Conservation (phyloP, 2,888 invertebrate genomes). For the Steinernema hermaphroditum region DNA sequence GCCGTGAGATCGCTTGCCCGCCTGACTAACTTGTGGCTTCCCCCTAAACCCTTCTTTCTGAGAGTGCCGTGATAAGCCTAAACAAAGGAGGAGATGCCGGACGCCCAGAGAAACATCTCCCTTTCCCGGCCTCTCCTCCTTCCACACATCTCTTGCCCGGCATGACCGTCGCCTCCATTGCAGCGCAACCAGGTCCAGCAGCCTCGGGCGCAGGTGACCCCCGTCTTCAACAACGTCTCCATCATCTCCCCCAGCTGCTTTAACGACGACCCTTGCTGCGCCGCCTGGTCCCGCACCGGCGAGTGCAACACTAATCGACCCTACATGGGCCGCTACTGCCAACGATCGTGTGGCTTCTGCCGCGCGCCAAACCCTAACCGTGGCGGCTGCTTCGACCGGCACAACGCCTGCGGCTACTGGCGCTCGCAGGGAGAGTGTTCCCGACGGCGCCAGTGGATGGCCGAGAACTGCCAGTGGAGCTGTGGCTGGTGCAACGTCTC, state of each 20-base stretch:
- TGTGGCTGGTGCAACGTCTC: slow-evolving; percentile 63
- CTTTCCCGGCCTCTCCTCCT: too few species aligned
- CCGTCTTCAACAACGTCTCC: slow-evolving; percentile 3
- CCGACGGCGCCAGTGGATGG: slow-evolving; percentile 61
- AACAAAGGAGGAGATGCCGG: too few species aligned
- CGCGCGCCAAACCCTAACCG: slow-evolving; percentile 39
- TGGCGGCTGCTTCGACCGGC: slow-evolving; percentile 62
- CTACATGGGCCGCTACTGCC: slow-evolving; percentile 62
- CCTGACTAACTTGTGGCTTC: slow-evolving; percentile 7
- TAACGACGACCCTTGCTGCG: slow-evolving; percentile 65
- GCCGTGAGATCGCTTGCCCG: neutral
- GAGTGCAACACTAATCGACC: slow-evolving; percentile 57
- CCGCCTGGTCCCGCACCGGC: slow-evolving; percentile 52
- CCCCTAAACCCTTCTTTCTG: too few species aligned
- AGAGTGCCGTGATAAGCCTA: too few species aligned
- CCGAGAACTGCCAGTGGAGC: slow-evolving; percentile 46
- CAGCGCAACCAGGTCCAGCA: slow-evolving; percentile 12
- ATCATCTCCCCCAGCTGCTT: slow-evolving; percentile 47
- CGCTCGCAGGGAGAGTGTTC: slow-evolving; percentile 58
- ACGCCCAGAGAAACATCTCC: too few species aligned
- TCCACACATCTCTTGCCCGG: too few species aligned
- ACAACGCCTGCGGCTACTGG: slow-evolving; percentile 62
- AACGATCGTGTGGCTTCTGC: slow-evolving; percentile 60
- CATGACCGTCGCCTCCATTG: too few species aligned
- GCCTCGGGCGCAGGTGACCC: neutral